These are phyloP conservation scores for Nesidiocoris tenuis DNA, from an alignment of 2,888 invertebrate genomes.

Conservation along the genomic window DNA sequence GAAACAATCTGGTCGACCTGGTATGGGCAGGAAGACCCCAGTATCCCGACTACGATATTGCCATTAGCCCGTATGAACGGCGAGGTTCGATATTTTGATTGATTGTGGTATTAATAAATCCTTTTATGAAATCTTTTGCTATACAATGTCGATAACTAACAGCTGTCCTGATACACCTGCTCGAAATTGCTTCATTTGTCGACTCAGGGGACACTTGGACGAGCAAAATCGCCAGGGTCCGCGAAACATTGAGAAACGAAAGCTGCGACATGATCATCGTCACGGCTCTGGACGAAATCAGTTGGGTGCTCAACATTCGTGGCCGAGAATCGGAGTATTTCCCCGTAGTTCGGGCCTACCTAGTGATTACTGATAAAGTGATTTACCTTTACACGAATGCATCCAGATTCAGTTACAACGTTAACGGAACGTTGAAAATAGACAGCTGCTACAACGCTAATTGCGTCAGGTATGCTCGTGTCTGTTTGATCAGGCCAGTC, in stretches of 20 bases:
- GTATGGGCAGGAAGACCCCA: slow-evolving; percentile 23
- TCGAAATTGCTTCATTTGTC: too few relatives aligned
- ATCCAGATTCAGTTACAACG: slow-evolving; percentile 60
- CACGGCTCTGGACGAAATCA: slow-evolving; percentile 82
- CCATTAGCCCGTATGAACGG: neutral
- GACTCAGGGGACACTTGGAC: slow-evolving; percentile 68
- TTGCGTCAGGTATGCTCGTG: slow-evolving; percentile 66
- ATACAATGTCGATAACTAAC: too few relatives aligned
- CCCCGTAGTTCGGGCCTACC: slow-evolving; percentile 76
- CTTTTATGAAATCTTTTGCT: too few relatives aligned
- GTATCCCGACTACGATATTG: slow-evolving; percentile 8
- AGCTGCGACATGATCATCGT: slow-evolving; percentile 76
- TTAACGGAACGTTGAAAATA: slow-evolving; percentile 57
- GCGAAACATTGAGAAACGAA: slow-evolving; percentile 63
- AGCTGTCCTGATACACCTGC: too few relatives aligned
- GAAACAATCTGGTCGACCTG: slow-evolving; percentile 25
- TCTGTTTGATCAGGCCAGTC: too few relatives aligned
- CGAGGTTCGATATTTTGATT: slow-evolving; percentile 2
- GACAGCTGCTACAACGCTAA: slow-evolving; percentile 63
- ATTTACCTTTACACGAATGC: slow-evolving; percentile 70
- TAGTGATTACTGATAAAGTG: slow-evolving; percentile 65
- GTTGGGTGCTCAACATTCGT: slow-evolving; percentile 86
- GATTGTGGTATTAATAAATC: too few relatives aligned
- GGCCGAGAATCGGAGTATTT: slow-evolving; percentile 79
- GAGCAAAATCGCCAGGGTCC: slow-evolving; percentile 69